Evolutionary conservation across 2,113 vertebrate genomes (phyloP), one percentile per base, ranked within the genome.

Genomic region (Elanoides forficatus): DNA sequence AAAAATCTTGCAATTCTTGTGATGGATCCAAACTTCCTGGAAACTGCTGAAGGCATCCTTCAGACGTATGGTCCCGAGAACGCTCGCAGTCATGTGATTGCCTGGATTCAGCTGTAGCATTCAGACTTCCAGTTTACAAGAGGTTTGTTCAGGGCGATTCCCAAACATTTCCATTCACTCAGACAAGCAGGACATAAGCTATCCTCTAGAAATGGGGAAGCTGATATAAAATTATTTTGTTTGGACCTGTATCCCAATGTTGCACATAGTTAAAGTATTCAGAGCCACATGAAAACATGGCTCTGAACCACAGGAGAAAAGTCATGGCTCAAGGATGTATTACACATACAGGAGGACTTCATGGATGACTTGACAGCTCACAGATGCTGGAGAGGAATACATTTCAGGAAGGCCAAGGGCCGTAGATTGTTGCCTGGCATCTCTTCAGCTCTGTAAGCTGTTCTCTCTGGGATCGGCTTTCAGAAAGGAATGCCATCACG

Each of bases 241-340:
- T 94, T 96, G 92, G 81, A 81, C 38, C 42, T 15, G 15, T 60
- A 45, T 43, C 47, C 34, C 36, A 48, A 32, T 3, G 2, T 60
- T 66, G 40, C 8, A 3, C 36, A 13, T 48, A 71, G 78, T 67
- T 82, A 36, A 80, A 83, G 36, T 1, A 2, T 71, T 86, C 79
- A 68, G 82, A 80, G 88, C 45, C 63, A 68, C 88, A 15, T 82
- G 80, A 82, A 90, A 92, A 93, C 88, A 47, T 0, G 7, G 40
- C 90, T 75, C 75, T 79, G 60, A 90, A 72, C 62, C 88, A 72
- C 75, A 60, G 75, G 62, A 93, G 86, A 92, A 93, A 97, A 96
- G 86, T 90, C 95, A 96, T 78, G 88, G 72, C 94, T 95, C 30
- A 97, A 53, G 91, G 95, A 95, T 96, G 95, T 66, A 66, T 97